Percentiles rank a stretch among this genome's conserved stretches.
These are phyloP conservation scores for Mnemiopsis leidyi DNA, from an alignment of 37 sponge, comb jelly and placozoan species.

Conservation along the genomic window DNA sequence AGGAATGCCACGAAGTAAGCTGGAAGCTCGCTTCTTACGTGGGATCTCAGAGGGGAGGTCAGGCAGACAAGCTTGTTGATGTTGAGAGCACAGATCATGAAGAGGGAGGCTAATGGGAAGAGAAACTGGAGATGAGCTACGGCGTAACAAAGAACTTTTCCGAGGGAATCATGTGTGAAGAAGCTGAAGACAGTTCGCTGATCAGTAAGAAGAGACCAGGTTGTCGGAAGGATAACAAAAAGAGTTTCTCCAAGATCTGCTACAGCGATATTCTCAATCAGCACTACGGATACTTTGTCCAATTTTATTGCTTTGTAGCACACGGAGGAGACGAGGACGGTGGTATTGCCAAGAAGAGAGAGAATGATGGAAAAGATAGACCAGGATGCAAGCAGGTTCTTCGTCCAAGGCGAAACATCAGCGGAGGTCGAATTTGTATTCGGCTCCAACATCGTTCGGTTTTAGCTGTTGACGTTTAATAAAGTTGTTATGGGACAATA, in stretches of 20 bases:
- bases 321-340: not conserved
- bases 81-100: conserved; percentile 46
- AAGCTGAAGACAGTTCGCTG: not conserved
- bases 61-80: not conserved
- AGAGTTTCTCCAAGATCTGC: not conserved
- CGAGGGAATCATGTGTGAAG: not conserved
- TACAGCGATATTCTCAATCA: not conserved
- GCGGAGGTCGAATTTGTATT: no score
- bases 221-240: conserved; percentile 32
- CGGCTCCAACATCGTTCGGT: no score
- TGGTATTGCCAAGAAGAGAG: not conserved
- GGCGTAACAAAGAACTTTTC: not conserved
- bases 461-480: no score
- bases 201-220: no score
- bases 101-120: not conserved
- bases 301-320: conserved; percentile 1
- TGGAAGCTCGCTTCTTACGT: no score
- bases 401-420: no score
- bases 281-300: not conserved
- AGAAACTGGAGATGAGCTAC: not conserved
- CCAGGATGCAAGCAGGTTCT: not conserved
- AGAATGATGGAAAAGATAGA: not conserved
- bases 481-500: no score
- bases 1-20: no score
- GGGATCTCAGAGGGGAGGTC: not conserved